A percentile compares a stretch with the other conserved stretches of the same genome.
Conservation (phyloP, 2,797 vertebrate species). For the Sebastes umbrosus region DNA sequence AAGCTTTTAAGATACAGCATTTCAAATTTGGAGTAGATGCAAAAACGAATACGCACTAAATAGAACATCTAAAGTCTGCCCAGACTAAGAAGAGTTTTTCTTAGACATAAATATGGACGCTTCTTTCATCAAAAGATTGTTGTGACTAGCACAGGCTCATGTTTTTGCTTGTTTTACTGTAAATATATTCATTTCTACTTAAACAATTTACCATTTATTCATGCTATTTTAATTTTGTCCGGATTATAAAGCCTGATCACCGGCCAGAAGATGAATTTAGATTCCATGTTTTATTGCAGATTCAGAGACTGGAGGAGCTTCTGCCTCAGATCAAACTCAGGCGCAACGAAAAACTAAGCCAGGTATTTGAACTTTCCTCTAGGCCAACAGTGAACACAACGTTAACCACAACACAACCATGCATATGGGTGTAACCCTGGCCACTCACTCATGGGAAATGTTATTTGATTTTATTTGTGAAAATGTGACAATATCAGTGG, state of each 20-base stretch:
- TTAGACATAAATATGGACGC: accelerated
- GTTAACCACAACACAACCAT: not conserved
- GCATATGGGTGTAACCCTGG: not conserved
- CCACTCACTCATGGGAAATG: not conserved
- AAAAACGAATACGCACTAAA: not conserved
- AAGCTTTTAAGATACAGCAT: not conserved
- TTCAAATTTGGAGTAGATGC: not conserved
- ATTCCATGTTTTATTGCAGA: slow-evolving; percentile 60
- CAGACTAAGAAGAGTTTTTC: not conserved
- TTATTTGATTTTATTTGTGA: no score
- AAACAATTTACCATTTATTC: not conserved
- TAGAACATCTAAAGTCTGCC: not conserved
- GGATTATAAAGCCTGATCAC: not conserved
- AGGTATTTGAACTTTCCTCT: slow-evolving; percentile 64
- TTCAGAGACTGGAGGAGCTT: slow-evolving; percentile 81
- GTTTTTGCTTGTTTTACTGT: not conserved
- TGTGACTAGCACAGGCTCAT: not conserved
- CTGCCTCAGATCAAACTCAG: slow-evolving; percentile 81
- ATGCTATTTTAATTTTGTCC: not conserved
- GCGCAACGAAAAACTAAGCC: slow-evolving; percentile 72
- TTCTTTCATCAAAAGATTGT: not conserved
- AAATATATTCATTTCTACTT: not conserved
- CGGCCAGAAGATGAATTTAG: not conserved
- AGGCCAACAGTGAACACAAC: not conserved
- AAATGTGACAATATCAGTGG: not conserved